Evolutionary conservation across 1,140 invertebrate species (phyloP), one percentile per base, ranked within the genome.

Genomic region (Sarcophaga bullata): DNA sequence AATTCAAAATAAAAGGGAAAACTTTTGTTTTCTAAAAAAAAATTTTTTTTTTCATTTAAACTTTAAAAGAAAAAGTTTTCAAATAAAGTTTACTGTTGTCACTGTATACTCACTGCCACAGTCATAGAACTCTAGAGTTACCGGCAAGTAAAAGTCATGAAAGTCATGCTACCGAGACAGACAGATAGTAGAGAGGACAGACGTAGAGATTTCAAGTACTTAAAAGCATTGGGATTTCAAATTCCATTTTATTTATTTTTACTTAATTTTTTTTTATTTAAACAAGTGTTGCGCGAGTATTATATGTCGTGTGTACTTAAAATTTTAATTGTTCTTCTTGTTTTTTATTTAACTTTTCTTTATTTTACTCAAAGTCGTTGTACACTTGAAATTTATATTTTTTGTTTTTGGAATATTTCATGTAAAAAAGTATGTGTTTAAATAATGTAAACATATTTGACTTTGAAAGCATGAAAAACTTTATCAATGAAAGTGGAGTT

Each of bases 51-150:
- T 15, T 58, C 15, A 58, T 58, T 58, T 58, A n/a, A 13, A n/a
- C 54, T 58, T 58, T n/a, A 58, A 58, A 58, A 58, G 54, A 58
- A 58, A 58, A 58, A 58, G 54, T 58, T 58, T 58, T 58, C 54
- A 58, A 58, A 58, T 58, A 58, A 58, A 58, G 1, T 58, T 58
- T 58, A 15, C 10, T 58, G 13, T 58, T 58, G 54, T 58, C 54
- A 58, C n/a, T 58, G 54, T n/a, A 58, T 6, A 58, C 54, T n/a
- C 54, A n/a, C 15, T 58, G 54, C 1, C 54, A 58, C n/a, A 58
- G 54, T 58, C 13, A n/a, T 58, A n/a, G 54, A 58, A 37, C 25
- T 37, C 54, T n/a, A 58, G 13, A 58, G 11, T n/a, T 13, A 58
- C 54, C 15, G 54, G 13, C 52, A 54, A 13, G 4, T 37, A 37